Evolutionary conservation across 1,140 invertebrate genomes (phyloP).

Genomic region (Muscidifurax raptorellus): DNA sequence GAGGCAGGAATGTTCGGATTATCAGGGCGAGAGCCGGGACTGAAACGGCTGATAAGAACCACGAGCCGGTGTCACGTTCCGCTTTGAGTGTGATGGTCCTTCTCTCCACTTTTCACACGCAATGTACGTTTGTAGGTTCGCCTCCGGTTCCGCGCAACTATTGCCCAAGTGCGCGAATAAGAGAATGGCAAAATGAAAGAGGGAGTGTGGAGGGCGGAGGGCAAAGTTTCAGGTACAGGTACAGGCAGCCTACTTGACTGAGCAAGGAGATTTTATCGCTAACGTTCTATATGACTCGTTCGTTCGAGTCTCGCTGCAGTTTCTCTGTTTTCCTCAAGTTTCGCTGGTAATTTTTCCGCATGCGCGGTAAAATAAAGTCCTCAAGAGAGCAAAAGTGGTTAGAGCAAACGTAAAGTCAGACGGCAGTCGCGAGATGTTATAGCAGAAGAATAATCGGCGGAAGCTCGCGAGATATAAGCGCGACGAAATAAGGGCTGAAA

Average conservation of each 20-base stretch:
- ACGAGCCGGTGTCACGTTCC: slow-evolving; percentile 70
- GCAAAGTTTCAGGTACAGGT: background rate
- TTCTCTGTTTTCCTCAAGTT: background rate
- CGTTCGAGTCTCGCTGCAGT: background rate
- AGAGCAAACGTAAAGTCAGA: background rate
- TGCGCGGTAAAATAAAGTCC: background rate
- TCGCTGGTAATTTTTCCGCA: background rate
- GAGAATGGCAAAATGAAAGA: background rate
- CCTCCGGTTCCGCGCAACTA: slow-evolving; percentile 8
- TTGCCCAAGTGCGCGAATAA: slow-evolving; percentile 6
- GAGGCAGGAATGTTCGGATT: slow-evolving; percentile 69
- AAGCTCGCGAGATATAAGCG: slow-evolving; percentile 6
- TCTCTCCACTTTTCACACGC: slow-evolving; percentile 59
- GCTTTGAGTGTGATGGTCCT: slow-evolving; percentile 70
- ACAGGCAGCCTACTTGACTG: background rate
- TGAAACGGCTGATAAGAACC: slow-evolving; percentile 69
- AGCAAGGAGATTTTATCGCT: background rate
- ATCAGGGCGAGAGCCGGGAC: slow-evolving; percentile 58
- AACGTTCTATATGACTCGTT: background rate
- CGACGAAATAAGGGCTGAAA: slow-evolving; percentile 22
- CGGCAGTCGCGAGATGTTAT: too few species aligned
- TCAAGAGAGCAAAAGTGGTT: background rate
- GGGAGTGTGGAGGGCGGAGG: background rate
- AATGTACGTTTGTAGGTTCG: slow-evolving; percentile 50
- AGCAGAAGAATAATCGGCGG: background rate